Evolutionary conservation across 2,113 vertebrate species (phyloP), one percentile per base, ranked within the genome.

Genomic region (Catharus bicknelli): DNA sequence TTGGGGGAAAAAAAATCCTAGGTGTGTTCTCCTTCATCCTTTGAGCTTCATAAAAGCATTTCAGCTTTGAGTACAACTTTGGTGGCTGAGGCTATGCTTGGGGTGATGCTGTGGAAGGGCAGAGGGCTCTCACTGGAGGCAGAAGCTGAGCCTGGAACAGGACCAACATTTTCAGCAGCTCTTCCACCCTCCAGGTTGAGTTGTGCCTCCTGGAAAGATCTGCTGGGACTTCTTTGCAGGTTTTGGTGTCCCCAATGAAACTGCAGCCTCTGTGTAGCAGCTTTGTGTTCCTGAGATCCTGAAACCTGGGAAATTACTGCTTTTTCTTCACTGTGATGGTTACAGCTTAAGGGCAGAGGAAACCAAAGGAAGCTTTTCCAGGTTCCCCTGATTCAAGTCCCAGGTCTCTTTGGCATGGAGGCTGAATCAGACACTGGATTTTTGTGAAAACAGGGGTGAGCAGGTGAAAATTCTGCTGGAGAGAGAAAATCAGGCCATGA

Each of bases 181-280:
- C 16, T 84, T 78, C 11, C 13, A 29, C 7, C 15, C 22, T 61
- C 15, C 47, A 34, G 1, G 2, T 2, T 26, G 21, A 47, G 18
- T 0, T 29, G 18, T 22, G 7, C 29, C 21, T 79, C 64, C 55
- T 59, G 4, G 25, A 55, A 74, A 77, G 5, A 50, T 8, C 15
- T 34, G 0, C 13, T 21, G n/a, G 22, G 27, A 5, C 13, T 80
- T 66, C 10, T 30, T 55, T 43, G 10, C 5, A 77, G 36, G 11
- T 3, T 61, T 53, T 84, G 51, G 2, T 29, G 14, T 25, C 32
- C 55, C 32, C 30, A 62, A 9, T 38, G 7, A 11, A 57, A 32
- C 7, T 4, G 8, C 26, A 62, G 20, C 10, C 7, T 47, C 32
- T 4, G 0, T 25, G 5, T 6, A 32, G 50, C 21, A 62, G 4